phyloP scores from a whole-genome alignment of 2,113 vertebrate genomes.

The Tachycineta bicolor region DNA sequence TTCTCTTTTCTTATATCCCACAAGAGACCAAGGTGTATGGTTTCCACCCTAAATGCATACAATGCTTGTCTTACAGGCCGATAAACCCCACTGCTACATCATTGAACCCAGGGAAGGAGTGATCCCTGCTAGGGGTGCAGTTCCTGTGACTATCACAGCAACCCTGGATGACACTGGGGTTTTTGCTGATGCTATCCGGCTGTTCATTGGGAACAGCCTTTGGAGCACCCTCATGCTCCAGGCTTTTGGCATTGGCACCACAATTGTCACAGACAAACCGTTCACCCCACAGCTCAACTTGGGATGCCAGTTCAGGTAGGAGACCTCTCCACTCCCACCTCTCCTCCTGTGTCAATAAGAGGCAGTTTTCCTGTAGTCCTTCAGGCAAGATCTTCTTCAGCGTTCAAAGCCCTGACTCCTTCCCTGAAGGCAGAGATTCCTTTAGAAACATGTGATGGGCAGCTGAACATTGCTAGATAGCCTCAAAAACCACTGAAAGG shows the following conservation, averaged over 20 bases:
- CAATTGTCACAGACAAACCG: conserved; percentile 81
- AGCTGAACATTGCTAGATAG: neutral
- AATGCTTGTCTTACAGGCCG: conserved; percentile 68
- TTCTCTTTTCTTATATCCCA: neutral
- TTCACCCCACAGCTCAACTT: conserved; percentile 81
- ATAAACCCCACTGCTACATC: conserved; percentile 69
- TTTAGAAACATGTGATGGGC: neutral
- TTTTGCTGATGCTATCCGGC: conserved; percentile 74
- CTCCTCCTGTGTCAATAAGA: neutral
- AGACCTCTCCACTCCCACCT: neutral
- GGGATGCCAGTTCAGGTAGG: conserved; percentile 86
- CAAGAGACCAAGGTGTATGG: neutral
- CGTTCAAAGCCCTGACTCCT: neutral
- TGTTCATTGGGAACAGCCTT: conserved; percentile 73
- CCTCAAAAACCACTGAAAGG: neutral
- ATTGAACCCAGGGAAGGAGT: conserved; percentile 80
- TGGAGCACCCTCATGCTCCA: conserved; percentile 64
- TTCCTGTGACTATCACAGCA: conserved; percentile 77
- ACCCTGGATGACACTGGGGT: conserved; percentile 78
- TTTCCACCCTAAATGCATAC: neutral
- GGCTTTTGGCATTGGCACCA: conserved; percentile 82
- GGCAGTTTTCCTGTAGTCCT: neutral
- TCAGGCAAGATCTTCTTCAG: neutral
- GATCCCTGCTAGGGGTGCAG: conserved; percentile 71
- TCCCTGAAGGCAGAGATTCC: neutral